These are phyloP conservation scores for Rhamnusium bicolor DNA, from an alignment of 2,888 invertebrate species.

Conservation along the genomic window DNA sequence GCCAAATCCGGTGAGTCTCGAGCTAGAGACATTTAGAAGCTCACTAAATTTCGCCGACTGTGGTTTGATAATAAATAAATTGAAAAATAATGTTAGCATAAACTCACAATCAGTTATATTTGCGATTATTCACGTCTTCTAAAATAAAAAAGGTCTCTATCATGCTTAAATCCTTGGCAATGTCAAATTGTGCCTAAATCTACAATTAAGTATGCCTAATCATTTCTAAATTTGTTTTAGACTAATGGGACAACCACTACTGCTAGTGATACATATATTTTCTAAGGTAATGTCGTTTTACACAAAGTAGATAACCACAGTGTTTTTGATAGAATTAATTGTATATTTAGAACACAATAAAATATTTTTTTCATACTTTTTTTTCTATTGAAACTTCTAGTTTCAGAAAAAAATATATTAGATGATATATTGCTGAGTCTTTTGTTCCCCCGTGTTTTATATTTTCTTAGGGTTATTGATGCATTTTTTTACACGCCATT, in stretches of 20 bases:
- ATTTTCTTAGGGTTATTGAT: slow-evolving; percentile 50
- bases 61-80: too few species aligned
- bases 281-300: slow-evolving; percentile 73
- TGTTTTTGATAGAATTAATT: slow-evolving; percentile 43
- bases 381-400: slow-evolving; percentile 6
- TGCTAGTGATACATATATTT: slow-evolving; percentile 90
- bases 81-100: background rate
- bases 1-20: too few species aligned
- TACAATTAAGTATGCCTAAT: slow-evolving; percentile 54
- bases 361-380: background rate
- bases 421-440: slow-evolving; percentile 30
- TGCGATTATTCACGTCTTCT: background rate
- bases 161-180: slow-evolving; percentile 23
- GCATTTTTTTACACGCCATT: slow-evolving; percentile 59
- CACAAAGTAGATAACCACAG: slow-evolving; percentile 17
- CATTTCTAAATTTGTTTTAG: slow-evolving; percentile 73
- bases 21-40: too few species aligned
- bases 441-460: slow-evolving; percentile 35
- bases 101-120: background rate
- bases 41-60: too few species aligned
- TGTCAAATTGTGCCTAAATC: slow-evolving; percentile 56
- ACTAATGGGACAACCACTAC: slow-evolving; percentile 80
- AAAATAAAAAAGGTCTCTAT: background rate
- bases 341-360: slow-evolving; percentile 54
- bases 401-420: slow-evolving; percentile 25